These are phyloP conservation scores for Microctonus brassicae DNA, from an alignment of 2,888 invertebrate genomes.

Conservation along the genomic window DNA sequence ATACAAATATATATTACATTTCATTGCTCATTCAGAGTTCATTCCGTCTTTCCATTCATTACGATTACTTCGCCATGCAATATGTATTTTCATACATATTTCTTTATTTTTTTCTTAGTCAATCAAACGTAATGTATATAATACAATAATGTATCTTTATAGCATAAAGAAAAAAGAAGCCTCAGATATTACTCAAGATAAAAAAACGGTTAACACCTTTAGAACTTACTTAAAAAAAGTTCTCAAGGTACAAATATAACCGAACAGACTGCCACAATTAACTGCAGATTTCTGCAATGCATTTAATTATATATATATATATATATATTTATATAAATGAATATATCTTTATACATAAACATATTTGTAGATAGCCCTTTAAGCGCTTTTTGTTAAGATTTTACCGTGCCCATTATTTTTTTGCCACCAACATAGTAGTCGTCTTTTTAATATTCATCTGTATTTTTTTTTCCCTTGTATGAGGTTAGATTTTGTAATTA, in stretches of 20 bases:
- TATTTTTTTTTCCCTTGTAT: constrained; percentile 19
- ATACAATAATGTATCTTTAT: not conserved
- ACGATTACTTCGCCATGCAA: constrained; percentile 19
- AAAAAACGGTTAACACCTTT: constrained; percentile 8
- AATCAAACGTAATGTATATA: constrained; percentile 27
- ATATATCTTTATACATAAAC: constrained; percentile 16
- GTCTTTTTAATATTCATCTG: constrained; percentile 32
- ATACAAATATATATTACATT: not conserved
- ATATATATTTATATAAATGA: constrained; percentile 40
- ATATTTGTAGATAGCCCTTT: constrained; percentile 28
- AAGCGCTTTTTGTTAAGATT: constrained; percentile 28
- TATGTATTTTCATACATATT: constrained; percentile 25
- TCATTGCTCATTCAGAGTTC: constrained; percentile 22
- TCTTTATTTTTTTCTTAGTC: constrained; percentile 19
- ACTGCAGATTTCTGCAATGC: constrained; percentile 67
- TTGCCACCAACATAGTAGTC: constrained; percentile 17
- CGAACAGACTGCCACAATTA: constrained; percentile 63
- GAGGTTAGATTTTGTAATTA: constrained; percentile 25
- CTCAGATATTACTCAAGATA: not conserved
- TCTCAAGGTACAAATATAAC: constrained; percentile 23
- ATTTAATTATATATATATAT: constrained; percentile 62
- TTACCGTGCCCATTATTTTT: constrained; percentile 1
- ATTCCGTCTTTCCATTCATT: constrained; percentile 31
- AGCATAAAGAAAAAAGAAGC: not conserved
- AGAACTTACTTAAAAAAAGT: not conserved